Evolutionary conservation across 2,888 invertebrate genomes (phyloP).

Genomic region (Ectobius pallidus): DNA sequence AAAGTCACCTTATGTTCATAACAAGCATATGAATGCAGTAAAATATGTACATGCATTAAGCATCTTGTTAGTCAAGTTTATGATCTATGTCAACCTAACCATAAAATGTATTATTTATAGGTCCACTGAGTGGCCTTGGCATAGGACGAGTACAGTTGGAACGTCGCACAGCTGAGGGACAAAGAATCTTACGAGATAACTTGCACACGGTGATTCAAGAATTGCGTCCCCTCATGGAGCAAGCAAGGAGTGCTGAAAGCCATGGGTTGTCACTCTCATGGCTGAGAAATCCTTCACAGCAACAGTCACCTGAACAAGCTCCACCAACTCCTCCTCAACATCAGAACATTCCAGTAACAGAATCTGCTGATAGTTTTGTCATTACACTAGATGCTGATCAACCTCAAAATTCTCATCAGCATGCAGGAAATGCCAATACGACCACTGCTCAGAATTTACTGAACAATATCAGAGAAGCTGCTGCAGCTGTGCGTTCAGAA

Average conservation of each 20-base stretch:
- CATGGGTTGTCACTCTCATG: slow-evolving; percentile 36
- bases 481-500: slow-evolving; percentile 41
- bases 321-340: not conserved
- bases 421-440: slow-evolving; percentile 42
- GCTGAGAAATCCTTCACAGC: slow-evolving; percentile 13
- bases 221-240: slow-evolving; percentile 69
- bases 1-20: no score
- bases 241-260: slow-evolving; percentile 61
- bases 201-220: slow-evolving; percentile 62
- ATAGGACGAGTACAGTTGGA: slow-evolving; percentile 9
- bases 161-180: slow-evolving; percentile 46
- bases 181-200: slow-evolving; percentile 49
- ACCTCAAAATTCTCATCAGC: slow-evolving; percentile 35
- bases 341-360: slow-evolving; percentile 50
- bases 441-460: slow-evolving; percentile 49
- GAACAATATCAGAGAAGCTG: slow-evolving; percentile 50
- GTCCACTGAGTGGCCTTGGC: slow-evolving; percentile 8
- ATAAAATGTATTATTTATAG: no score
- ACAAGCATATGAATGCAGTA: no score
- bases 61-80: no score
- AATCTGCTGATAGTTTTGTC: slow-evolving; percentile 51
- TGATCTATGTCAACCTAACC: no score
- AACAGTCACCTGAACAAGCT: not conserved
- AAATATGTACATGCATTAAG: no score
- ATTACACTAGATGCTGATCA: slow-evolving; percentile 50